A percentile compares a stretch with the other conserved stretches of the same genome.
Conservation (phyloP, 2,113 vertebrate species). For the human (Homo sapiens) region GRCh38 chr11:132233501-132234000, state of each 20-base stretch:
- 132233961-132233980: accelerated
- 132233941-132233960: not conserved
- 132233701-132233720: not conserved
- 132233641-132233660: not conserved
- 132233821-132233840: not conserved
- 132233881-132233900: not conserved
- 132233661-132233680: not conserved
- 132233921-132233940: not conserved
- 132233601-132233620: not conserved
- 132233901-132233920: not conserved
- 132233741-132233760: not conserved
- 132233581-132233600: not conserved
- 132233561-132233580: constrained; percentile 11
- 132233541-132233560: not conserved
- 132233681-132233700: not conserved
- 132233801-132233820: not conserved
- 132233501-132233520: not conserved
- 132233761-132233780: not conserved
- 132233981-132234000: not conserved
- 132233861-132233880: not conserved
- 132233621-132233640: not conserved
- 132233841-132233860: not conserved
- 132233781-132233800: not conserved
- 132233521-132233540: not conserved
- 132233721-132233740: not conserved